Evolutionary conservation across 2,113 vertebrate species (phyloP), one percentile per base, ranked within the genome.

Genomic region (Malurus alboscapulatus): DNA sequence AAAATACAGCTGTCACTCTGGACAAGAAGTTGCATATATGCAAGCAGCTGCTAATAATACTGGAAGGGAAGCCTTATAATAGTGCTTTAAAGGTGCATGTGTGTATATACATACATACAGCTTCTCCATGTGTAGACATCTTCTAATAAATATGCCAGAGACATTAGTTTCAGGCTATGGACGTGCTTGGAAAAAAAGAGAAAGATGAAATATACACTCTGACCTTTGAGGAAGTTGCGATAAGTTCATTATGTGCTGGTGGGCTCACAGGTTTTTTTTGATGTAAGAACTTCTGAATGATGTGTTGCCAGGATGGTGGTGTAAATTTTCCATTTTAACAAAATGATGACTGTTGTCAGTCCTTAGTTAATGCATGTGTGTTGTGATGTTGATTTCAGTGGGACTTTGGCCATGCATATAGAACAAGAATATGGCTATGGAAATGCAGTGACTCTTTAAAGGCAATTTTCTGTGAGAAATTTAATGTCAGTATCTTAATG

Each of bases 1-100:
- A 98, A 98, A 98, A 98, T 98, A 98, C 97, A 98, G 97, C 98
- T 98, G 98, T 98, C 98, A 98, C 97, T 98, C 97, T 97, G 97
- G 98, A 98, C 97, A 98, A 97, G 96, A 98, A 97, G 97, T 97
- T 97, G 96, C 97, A 97, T 97, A 98, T 97, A 98, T 97, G 97
- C 97, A 98, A 97, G 96, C 98, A 98, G 97, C 98, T 98, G 98
- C 96, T 97, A 95, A 97, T 97, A 97, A 95, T 93, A 95, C 93
- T 91, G 92, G 95, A 97, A 97, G 96, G 89, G 67, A 96, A 97
- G 94, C 72, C 79, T 97, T 95, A 75, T 92, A 95, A 95, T 90
- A 89, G 94, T 92, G 76, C 89, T 93, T 96, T 96, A 95, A 97
- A 97, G 94, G 93, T 96, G 87, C 94, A 84, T 80, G 54, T 65